Base-by-base conservation (phyloP, 2,797 vertebrate species). In the Lepus oiostolus region DNA sequence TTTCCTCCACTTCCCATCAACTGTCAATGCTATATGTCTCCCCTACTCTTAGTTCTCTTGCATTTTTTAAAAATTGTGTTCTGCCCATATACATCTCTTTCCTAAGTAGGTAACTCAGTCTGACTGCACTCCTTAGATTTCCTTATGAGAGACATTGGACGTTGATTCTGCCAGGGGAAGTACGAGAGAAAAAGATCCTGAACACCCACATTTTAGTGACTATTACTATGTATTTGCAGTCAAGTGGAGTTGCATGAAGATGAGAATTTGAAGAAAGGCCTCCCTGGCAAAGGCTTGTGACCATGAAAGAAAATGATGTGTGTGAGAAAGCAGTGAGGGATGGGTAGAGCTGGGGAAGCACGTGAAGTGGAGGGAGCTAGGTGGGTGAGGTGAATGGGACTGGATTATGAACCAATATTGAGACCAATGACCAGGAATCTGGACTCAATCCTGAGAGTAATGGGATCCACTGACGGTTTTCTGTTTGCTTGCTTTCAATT, bases 401-500 rank as follows among this genome's bases (percentile, higher is more conserved):
- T 42, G 10, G 72, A 47, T 26, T 63, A 52, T 22, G 60, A 90
- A 24, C 65, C 26, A 24, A 16, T 60, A 47, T 93, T 54, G 83
- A 94, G 77, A 19, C 14, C 54, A 22, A 6, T 54, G 70, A 35
- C 10, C 35, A 65, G 70, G 12, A 85, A 52, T 52, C 83, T 88
- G 32, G 19, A 88, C 30, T 75, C 67, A 47, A 90, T 72, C 47
- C 77, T 67, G 22, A 72, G 32, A 58, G 24, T 38, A 68, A 72
- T 10, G 68, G 74, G 38, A 75, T 38, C 28, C 19, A 58, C 0
- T 12, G 32, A 84, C 79, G 7, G 9, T 32, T 52, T 74, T 65
- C 77, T 81, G n/a, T 68, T 76, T 47, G 47, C 21, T 83, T 52
- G 28, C 52, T 91, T 90, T 93, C 74, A 63, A 71, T 76, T 88